Conservation (phyloP, 2,888 invertebrate species). For the Plemyria rubiginata region DNA sequence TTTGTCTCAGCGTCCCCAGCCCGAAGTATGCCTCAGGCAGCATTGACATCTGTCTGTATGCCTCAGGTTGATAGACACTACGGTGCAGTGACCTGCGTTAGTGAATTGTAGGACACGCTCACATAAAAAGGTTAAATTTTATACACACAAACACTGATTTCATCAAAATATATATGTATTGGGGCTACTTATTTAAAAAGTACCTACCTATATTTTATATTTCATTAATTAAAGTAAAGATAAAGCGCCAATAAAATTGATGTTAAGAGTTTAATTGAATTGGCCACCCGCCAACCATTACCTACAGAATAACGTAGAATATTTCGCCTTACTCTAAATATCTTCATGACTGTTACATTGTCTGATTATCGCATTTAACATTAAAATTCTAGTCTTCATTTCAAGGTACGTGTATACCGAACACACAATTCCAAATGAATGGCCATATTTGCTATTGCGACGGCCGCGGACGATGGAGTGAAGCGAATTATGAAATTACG, state of each 20-base stretch:
- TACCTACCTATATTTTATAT: slow-evolving; percentile 5
- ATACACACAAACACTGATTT: not conserved
- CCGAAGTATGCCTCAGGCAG: too few relatives aligned
- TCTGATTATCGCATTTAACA: slow-evolving; percentile 52
- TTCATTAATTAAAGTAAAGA: slow-evolving; percentile 16
- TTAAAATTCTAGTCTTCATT: slow-evolving; percentile 20
- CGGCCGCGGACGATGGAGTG: slow-evolving; percentile 59
- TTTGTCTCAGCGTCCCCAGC: too few relatives aligned
- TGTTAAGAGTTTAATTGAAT: slow-evolving; percentile 48
- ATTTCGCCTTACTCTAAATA: slow-evolving; percentile 51
- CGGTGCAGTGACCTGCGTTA: too few relatives aligned
- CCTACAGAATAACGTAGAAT: slow-evolving; percentile 39
- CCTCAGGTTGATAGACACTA: too few relatives aligned
- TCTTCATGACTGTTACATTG: slow-evolving; percentile 60
- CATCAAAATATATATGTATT: not conserved
- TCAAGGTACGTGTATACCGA: slow-evolving; percentile 70
- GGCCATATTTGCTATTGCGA: slow-evolving; percentile 67
- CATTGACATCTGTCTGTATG: too few relatives aligned
- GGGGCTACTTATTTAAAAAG: slow-evolving; percentile 8
- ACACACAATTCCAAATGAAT: slow-evolving; percentile 64
- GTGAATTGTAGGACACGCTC: too few relatives aligned
- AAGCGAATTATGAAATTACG: slow-evolving; percentile 57
- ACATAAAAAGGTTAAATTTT: too few relatives aligned
- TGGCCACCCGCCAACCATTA: slow-evolving; percentile 41
- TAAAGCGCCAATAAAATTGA: slow-evolving; percentile 34